Percentiles rank a stretch among this genome's conserved stretches.
These are phyloP conservation scores for Cheilosia grossa DNA, from an alignment of 2,888 invertebrate species.

Conservation along the genomic window DNA sequence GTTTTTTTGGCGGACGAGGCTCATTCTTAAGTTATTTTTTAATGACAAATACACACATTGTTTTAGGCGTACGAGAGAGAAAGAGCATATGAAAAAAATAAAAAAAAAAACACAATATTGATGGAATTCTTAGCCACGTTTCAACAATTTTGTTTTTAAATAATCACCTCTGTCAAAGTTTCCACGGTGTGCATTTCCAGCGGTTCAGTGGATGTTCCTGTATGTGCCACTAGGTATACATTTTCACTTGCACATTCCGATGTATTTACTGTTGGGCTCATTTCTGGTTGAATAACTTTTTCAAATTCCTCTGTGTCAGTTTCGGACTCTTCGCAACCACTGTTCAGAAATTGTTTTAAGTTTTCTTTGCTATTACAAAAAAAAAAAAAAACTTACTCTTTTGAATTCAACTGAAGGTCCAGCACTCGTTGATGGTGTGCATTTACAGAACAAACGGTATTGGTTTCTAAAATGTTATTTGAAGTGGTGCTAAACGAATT, in stretches of 20 bases:
- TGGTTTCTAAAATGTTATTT: constrained; percentile 36
- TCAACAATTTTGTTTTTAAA: constrained; percentile 29
- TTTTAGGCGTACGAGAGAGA: constrained; percentile 53
- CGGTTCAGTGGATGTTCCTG: constrained; percentile 79
- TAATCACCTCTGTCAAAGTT: constrained; percentile 81
- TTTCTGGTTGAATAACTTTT: constrained; percentile 85
- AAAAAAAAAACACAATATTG: constrained; percentile 35
- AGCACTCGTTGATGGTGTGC: constrained; percentile 78
- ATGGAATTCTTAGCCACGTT: constrained; percentile 40
- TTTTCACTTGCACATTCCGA: constrained; percentile 78
- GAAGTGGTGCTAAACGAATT: constrained; percentile 41
- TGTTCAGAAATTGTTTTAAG: constrained; percentile 67
- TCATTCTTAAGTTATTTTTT: constrained; percentile 53
- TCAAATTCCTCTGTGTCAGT: constrained; percentile 93
- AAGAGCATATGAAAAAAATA: constrained; percentile 63
- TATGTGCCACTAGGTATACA: constrained; percentile 75
- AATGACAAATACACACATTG: constrained; percentile 17
- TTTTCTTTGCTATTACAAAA: constrained; percentile 12
- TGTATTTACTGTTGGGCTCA: constrained; percentile 81
- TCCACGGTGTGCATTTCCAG: constrained; percentile 79
- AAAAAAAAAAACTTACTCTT: constrained; percentile 81
- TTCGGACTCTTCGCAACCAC: constrained; percentile 91
- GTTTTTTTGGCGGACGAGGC: constrained; percentile 82
- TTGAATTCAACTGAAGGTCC: constrained; percentile 83
- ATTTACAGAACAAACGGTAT: constrained; percentile 40